Conservation (phyloP, 2,888 invertebrate genomes). For the Hanleya hanleyi region DNA sequence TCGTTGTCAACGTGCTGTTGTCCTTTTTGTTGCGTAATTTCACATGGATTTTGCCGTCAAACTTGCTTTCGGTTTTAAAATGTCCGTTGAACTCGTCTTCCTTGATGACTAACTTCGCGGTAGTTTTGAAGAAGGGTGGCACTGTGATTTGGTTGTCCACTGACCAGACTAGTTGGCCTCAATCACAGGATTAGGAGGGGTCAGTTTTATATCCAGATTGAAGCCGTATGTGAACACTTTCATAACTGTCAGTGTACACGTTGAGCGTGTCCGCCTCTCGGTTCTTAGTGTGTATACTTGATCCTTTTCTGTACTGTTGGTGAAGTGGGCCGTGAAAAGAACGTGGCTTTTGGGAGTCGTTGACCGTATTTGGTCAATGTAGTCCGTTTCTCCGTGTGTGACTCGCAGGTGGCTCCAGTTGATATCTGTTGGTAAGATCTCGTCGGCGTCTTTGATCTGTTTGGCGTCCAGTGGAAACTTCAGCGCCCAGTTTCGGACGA, state of each 20-base stretch:
- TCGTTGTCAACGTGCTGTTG: conserved; percentile 66
- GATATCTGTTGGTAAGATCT: conserved; percentile 66
- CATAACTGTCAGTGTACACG: conserved; percentile 65
- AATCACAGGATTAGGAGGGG: conserved; percentile 71
- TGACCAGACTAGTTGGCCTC: conserved; percentile 73
- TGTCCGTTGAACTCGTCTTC: conserved; percentile 70
- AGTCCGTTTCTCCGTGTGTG: conserved; percentile 65
- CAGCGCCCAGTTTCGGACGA: conserved; percentile 52
- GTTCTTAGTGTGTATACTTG: conserved; percentile 72
- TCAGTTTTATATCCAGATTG: conserved; percentile 64
- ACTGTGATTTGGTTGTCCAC: conserved; percentile 72
- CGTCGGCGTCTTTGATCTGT: conserved; percentile 54
- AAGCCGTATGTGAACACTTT: conserved; percentile 59
- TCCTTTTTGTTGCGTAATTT: conserved; percentile 69
- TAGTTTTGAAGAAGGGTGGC: conserved; percentile 61
- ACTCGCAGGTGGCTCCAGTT: conserved; percentile 70
- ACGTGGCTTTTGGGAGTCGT: conserved; percentile 58
- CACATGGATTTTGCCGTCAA: conserved; percentile 70
- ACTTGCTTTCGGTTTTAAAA: conserved; percentile 67
- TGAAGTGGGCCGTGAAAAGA: conserved; percentile 68
- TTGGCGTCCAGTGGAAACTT: conserved; percentile 55
- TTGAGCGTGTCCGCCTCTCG: conserved; percentile 69
- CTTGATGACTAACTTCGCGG: conserved; percentile 57
- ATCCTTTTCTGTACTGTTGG: conserved; percentile 68
- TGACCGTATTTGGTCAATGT: conserved; percentile 49